These are phyloP conservation scores for Lagorchestes hirsutus DNA, from an alignment of 2,797 vertebrate genomes.

Conservation along the genomic window DNA sequence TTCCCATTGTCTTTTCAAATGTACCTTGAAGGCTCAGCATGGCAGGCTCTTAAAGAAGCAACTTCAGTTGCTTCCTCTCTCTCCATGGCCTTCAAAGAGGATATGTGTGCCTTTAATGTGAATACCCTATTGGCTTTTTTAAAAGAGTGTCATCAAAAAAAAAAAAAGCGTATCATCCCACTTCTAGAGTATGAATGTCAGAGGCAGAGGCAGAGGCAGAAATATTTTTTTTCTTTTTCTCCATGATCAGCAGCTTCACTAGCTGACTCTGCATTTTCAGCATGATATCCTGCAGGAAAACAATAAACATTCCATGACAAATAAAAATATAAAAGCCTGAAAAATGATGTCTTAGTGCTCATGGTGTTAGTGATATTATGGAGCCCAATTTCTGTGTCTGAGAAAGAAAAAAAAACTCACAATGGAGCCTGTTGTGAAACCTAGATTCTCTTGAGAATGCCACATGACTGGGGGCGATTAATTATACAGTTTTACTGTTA, in stretches of 20 bases:
- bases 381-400: conserved; percentile 78
- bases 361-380: conserved; percentile 59
- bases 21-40: conserved; percentile 10
- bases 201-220: neutral
- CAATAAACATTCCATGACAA: conserved; percentile 61
- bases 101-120: conserved; percentile 7
- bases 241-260: conserved; percentile 9
- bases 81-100: neutral
- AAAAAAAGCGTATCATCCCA: neutral
- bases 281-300: conserved; percentile 37
- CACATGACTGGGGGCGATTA: conserved; percentile 82
- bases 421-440: conserved; percentile 78
- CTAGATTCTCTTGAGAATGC: conserved; percentile 80
- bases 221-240: neutral
- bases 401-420: conserved; percentile 69
- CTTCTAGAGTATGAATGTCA: conserved; percentile 23
- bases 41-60: neutral
- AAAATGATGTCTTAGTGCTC: conserved; percentile 78
- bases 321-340: conserved; percentile 64
- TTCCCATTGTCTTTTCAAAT: conserved; percentile 22
- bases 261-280: conserved; percentile 36
- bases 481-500: conserved; percentile 84
- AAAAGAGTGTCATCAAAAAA: neutral
- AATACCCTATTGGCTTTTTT: neutral
- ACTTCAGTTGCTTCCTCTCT: neutral